Evolutionary conservation across 2,797 vertebrate genomes (phyloP).

Genomic region (Channa striata): DNA sequence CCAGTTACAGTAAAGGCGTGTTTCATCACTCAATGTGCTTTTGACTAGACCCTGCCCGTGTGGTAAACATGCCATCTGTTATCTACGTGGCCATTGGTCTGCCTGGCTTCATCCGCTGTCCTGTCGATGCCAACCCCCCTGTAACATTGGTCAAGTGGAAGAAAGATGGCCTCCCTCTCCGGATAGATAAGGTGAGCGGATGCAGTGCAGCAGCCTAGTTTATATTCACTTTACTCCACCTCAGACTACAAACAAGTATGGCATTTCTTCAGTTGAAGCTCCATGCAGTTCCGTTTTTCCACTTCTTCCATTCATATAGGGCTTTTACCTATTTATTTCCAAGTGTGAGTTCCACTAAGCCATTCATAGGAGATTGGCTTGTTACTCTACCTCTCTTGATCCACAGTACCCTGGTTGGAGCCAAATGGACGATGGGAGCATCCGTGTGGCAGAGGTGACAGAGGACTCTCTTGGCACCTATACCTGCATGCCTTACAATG

Average conservation of each 20-base stretch:
- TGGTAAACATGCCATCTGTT: constrained; percentile 96
- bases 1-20: not conserved
- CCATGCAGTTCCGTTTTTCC: not conserved
- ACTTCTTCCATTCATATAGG: not conserved
- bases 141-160: constrained; percentile 97
- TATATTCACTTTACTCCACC: constrained; percentile 3
- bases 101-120: constrained; percentile 96
- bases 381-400: not conserved
- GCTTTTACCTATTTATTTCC: not conserved
- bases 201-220: constrained; percentile 1
- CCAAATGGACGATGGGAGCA: constrained; percentile 96
- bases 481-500: constrained; percentile 99
- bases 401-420: constrained; percentile 95
- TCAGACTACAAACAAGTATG: not conserved
- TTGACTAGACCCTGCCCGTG: constrained; percentile 92
- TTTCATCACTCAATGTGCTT: constrained; percentile 2
- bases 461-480: constrained; percentile 99
- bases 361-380: not conserved
- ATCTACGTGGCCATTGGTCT: constrained; percentile 97
- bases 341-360: not conserved
- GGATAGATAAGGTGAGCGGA: constrained; percentile 84
- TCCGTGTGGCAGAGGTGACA: constrained; percentile 97
- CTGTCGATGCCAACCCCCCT: constrained; percentile 95
- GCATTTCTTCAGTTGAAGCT: not conserved
- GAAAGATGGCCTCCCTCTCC: constrained; percentile 95